Base-by-base conservation (phyloP, 2,113 vertebrate species). In the Pogonocichla stellata region DNA sequence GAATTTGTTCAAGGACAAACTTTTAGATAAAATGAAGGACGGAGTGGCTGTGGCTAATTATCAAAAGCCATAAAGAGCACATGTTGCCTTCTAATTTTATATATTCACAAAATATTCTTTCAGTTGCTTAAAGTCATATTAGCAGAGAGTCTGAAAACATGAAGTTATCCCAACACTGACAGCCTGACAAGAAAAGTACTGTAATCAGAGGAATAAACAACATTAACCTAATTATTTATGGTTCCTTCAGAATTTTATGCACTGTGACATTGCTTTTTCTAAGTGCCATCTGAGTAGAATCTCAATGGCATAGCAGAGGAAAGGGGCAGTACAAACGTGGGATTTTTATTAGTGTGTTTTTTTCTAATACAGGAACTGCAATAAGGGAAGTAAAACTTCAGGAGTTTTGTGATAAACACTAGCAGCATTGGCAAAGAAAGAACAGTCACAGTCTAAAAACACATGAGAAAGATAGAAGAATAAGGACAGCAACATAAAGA, bases 1-100 rank as follows among this genome's bases (percentile, higher is more conserved):
- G 45, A 80, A 42, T 54, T 70, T 83, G 33, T 87, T 95, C 88
- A 96, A 96, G 80, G 86, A 62, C 96, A 96, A 94, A 89, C 19
- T 79, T 92, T 75, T 53, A 57, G 62, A 38, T 71, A 88, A 86
- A 91, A 88, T 53, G 38, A 72, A 60, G 57, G 67, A 45, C 69
- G 15, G 9, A 64, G 8, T 65, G 38, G 16, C 29, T 64, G 31
- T 34, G 22, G 19, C 6, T 94, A 90, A 96, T 92, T 88, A 66
- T 51, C 64, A 92, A 90, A 87, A 83, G 8, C 18, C 60, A 57
- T 66, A n/a, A 88, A 78, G 25, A 67, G 4, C 19, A 80, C 9
- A 31, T 2, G 1, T 61, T 88, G 12, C 22, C 33, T 54, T 58
- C 8, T 77, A 54, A 86, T 77, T 85, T 65, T 77, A 38, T 58